Conservation (phyloP, 2,888 invertebrate species). For the Dastarcus helophoroides region DNA sequence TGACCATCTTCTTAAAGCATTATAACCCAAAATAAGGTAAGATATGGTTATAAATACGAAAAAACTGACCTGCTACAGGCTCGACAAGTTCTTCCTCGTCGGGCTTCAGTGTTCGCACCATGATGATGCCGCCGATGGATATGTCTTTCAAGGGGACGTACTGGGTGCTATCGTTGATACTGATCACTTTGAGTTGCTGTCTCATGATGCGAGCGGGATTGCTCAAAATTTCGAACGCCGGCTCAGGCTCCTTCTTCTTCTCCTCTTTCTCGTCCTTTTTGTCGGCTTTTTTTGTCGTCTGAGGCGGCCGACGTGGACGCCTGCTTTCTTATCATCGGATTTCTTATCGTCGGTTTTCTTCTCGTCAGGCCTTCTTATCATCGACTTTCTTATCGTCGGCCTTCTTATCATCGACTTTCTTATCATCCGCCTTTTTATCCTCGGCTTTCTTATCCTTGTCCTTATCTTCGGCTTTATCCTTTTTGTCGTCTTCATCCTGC, state of each 20-base stretch:
- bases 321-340: slow-evolving; percentile 9
- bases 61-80: slow-evolving; percentile 59
- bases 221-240: slow-evolving; percentile 77
- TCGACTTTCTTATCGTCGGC: slow-evolving; percentile 32
- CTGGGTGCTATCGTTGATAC: slow-evolving; percentile 66
- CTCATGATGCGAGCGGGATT: slow-evolving; percentile 94
- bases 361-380: slow-evolving; percentile 39
- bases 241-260: slow-evolving; percentile 78
- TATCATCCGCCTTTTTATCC: slow-evolving; percentile 40
- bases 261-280: slow-evolving; percentile 43
- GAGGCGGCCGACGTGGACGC: slow-evolving; percentile 14
- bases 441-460: slow-evolving; percentile 23
- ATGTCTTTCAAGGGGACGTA: slow-evolving; percentile 86
- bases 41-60: too few relatives aligned
- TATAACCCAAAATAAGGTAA: too few relatives aligned
- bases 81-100: slow-evolving; percentile 79
- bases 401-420: slow-evolving; percentile 34
- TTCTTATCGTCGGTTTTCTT: slow-evolving; percentile 44
- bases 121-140: slow-evolving; percentile 89
- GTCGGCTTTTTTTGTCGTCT: slow-evolving; percentile 31
- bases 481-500: slow-evolving; percentile 35
- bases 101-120: slow-evolving; percentile 78
- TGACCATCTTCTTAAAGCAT: too few relatives aligned
- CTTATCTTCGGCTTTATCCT: slow-evolving; percentile 34
- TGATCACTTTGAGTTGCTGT: slow-evolving; percentile 72